Evolutionary conservation across 2,888 invertebrate genomes (phyloP).

Genomic region (Physocephala rufipes): DNA sequence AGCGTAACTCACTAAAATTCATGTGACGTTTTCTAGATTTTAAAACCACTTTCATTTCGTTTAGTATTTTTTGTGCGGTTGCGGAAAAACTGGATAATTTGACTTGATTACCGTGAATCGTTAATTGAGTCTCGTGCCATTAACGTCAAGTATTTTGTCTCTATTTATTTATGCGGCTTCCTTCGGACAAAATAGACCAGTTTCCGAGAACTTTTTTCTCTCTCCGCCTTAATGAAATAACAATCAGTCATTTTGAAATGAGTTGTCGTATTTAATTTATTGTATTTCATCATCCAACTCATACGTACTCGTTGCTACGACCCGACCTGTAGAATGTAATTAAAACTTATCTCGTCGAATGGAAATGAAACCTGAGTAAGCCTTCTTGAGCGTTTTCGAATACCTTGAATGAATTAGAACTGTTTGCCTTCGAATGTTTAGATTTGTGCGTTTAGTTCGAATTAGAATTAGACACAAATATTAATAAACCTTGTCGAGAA

Average conservation of each 20-base stretch:
- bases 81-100: constrained; percentile 26
- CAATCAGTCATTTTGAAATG: background rate
- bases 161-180: background rate
- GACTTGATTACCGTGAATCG: constrained; percentile 32
- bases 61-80: constrained; percentile 7
- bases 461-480: too few species aligned
- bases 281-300: background rate
- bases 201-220: background rate
- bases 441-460: too few species aligned
- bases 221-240: background rate
- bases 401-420: too few species aligned
- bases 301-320: too few species aligned
- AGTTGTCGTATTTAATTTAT: background rate
- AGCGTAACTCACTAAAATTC: too few species aligned
- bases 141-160: background rate
- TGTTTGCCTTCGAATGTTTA: too few species aligned
- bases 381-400: too few species aligned
- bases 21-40: background rate
- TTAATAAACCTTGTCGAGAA: too few species aligned
- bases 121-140: background rate
- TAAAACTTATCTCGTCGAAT: too few species aligned
- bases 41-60: constrained; percentile 18
- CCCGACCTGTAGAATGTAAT: too few species aligned
- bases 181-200: background rate
- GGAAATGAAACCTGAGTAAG: too few species aligned